These are phyloP conservation scores for Serrognathus titanus DNA, from an alignment of 2,888 invertebrate genomes.

Conservation along the genomic window DNA sequence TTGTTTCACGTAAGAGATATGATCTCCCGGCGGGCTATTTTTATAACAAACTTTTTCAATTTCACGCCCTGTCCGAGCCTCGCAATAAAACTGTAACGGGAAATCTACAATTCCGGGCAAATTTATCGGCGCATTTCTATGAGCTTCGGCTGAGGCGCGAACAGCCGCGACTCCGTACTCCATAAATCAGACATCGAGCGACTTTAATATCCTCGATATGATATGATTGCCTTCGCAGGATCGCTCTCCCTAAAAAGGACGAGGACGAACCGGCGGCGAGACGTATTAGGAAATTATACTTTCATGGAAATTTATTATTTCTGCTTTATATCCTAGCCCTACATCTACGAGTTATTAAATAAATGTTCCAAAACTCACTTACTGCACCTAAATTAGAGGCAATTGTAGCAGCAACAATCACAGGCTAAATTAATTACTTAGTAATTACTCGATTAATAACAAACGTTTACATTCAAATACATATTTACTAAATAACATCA, in stretches of 20 bases:
- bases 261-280: not conserved
- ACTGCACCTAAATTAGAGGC: no score
- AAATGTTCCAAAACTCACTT: no score
- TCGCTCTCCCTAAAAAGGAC: constrained; percentile 12
- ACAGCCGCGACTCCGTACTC: constrained; percentile 29
- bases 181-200: constrained; percentile 42
- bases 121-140: constrained; percentile 44
- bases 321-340: constrained; percentile 2
- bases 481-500: no score
- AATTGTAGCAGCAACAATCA: no score
- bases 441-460: no score
- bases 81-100: constrained; percentile 46
- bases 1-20: constrained; percentile 42
- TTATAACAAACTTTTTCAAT: constrained; percentile 48
- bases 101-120: constrained; percentile 43
- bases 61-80: constrained; percentile 45
- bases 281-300: constrained; percentile 8
- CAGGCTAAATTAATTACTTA: no score
- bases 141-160: constrained; percentile 33
- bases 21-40: constrained; percentile 38
- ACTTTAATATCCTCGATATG: constrained; percentile 43
- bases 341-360: no score
- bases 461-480: no score
- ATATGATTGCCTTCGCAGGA: constrained; percentile 38
- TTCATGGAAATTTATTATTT: constrained; percentile 3